A percentile compares a stretch with the other conserved stretches of the same genome.
phyloP scores from a whole-genome alignment of 2,888 invertebrate species.

The Sipha maydis region DNA sequence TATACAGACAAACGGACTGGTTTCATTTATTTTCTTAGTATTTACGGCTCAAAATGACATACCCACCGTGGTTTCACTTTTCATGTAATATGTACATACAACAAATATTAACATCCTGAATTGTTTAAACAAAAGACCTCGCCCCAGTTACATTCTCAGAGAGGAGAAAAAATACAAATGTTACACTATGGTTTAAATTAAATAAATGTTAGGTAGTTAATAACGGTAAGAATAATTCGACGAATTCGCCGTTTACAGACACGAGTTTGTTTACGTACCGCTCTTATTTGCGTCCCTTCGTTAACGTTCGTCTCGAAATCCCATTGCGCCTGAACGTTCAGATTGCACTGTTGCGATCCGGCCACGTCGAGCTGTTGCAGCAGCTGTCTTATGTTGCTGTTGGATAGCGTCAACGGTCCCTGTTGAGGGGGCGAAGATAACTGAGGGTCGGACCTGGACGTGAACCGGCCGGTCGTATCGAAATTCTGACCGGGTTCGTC shows the following conservation, averaged over 20 bases:
- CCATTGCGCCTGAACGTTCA: slow-evolving; percentile 90
- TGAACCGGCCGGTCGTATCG: slow-evolving; percentile 43
- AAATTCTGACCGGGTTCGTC: slow-evolving; percentile 47
- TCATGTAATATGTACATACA: too few species aligned
- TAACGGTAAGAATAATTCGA: too few species aligned
- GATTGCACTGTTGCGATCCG: slow-evolving; percentile 83
- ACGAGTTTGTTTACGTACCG: slow-evolving; percentile 73
- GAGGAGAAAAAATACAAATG: too few species aligned
- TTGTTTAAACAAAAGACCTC: too few species aligned
- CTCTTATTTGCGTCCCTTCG: slow-evolving; percentile 82
- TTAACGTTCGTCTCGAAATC: slow-evolving; percentile 89
- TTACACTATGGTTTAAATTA: too few species aligned
- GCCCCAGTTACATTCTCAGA: too few species aligned
- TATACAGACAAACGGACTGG: too few species aligned
- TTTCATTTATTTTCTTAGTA: too few species aligned
- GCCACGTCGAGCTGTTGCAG: slow-evolving; percentile 77
- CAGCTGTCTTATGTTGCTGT: slow-evolving; percentile 39
- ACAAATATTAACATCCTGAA: too few species aligned
- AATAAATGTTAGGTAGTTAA: too few species aligned
- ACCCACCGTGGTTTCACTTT: too few species aligned
- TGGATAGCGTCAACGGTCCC: slow-evolving; percentile 51
- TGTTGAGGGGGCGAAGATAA: slow-evolving; percentile 6
- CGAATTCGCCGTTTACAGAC: background rate
- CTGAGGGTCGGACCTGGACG: slow-evolving; percentile 23
- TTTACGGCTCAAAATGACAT: too few species aligned